Evolutionary conservation across 2,888 invertebrate genomes (phyloP), one percentile per base, ranked within the genome.

Genomic region (Drosophila mimetica): DNA sequence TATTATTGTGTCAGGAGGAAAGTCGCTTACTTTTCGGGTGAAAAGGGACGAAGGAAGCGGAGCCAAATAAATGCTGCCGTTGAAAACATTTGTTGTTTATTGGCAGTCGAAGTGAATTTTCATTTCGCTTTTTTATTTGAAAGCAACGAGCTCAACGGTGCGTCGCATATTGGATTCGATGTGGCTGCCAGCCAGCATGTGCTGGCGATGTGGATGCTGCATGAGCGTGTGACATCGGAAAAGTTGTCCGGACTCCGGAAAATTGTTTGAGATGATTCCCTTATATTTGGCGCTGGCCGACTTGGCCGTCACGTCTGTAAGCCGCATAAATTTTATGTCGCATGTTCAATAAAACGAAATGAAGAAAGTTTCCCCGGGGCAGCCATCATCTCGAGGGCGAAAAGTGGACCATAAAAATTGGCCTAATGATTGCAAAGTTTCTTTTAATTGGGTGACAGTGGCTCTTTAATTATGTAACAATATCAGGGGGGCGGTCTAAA

Each of bases 21-120:
- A 30, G 30, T 30, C 11, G 4, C 59, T 22, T 39, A 39, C 18
- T 55, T 39, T 32, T 2, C 13, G 2, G 7, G 14, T n/a, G n/a
- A n/a, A n/a, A n/a, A n/a, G 47, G 7, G 22, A 7, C 2, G 16
- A n/a, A 22, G 20, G 20, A 9, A 30, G 34, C 9, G 64, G 20
- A 22, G 39, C 13, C 39, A 32, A 64, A 25, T 41, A 63, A 60
- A 63, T 64, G 61, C 16, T 14, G 55, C 48, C 41, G 53, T 52
- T 47, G 60, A 78, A 86, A 71, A 77, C 78, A 77, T 77, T 86
- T 86, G 81, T 76, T 75, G 81, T 84, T 84, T 86, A 86, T 81
- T 84, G 83, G 57, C 76, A 67, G 70, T 61, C 64, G 52, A 75
- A 86, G 85, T 75, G 75, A 85, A 81, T 81, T 88, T 88, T 81